phyloP scores from a whole-genome alignment of 2,113 vertebrate species.

The Papio anubis region DNA sequence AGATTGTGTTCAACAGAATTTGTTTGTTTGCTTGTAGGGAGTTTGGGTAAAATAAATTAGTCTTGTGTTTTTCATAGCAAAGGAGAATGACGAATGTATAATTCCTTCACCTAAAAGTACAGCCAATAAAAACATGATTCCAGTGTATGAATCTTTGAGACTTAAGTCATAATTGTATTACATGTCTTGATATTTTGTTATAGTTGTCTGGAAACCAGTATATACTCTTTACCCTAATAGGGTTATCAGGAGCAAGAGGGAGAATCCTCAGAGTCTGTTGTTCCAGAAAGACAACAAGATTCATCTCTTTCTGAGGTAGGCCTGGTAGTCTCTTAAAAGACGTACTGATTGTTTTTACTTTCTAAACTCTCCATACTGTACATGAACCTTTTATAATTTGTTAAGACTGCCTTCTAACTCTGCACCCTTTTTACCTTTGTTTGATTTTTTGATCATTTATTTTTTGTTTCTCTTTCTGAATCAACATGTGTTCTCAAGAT shows the following conservation, averaged over 20 bases:
- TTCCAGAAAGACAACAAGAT: constrained; percentile 61
- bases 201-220: background rate
- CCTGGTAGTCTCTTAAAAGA: background rate
- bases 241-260: constrained; percentile 63
- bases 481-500: background rate
- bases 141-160: background rate
- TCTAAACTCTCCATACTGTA: background rate
- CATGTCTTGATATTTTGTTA: constrained; percentile 40
- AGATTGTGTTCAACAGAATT: background rate
- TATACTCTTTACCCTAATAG: constrained; percentile 61
- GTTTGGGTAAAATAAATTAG: constrained; percentile 16
- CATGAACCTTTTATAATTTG: constrained; percentile 23
- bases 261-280: constrained; percentile 59
- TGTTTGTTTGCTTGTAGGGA: background rate
- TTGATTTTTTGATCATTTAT: background rate
- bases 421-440: background rate
- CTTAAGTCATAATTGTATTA: constrained; percentile 17
- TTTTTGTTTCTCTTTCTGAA: background rate
- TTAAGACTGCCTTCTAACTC: background rate
- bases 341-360: background rate
- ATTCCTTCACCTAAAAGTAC: constrained; percentile 32
- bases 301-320: constrained; percentile 69
- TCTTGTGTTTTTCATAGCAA: constrained; percentile 11
- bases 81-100: constrained; percentile 28
- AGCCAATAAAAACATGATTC: constrained; percentile 12